Evolutionary conservation across 2,888 invertebrate species (phyloP).

Genomic region (Sinotaia quadrata): DNA sequence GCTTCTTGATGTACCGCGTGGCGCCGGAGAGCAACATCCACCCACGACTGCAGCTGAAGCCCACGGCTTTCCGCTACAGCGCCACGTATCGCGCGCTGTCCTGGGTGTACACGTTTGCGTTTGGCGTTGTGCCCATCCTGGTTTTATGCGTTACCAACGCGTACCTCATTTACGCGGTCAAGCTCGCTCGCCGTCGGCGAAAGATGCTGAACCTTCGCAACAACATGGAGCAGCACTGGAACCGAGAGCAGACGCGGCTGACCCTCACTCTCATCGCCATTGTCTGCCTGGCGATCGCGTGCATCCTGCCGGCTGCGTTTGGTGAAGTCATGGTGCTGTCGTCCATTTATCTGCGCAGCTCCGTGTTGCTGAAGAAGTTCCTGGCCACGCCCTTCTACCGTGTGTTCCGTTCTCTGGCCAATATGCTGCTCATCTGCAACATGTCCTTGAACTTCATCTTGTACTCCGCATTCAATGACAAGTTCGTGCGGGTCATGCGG

Average conservation of each 20-base stretch:
- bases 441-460: slow-evolving; percentile 66
- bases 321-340: slow-evolving; percentile 43
- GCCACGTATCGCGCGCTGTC: slow-evolving; percentile 43
- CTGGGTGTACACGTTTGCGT: slow-evolving; percentile 57
- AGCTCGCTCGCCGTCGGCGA: slow-evolving; percentile 48
- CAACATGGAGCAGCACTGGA: slow-evolving; percentile 55
- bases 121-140: slow-evolving; percentile 58
- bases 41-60: slow-evolving; percentile 31
- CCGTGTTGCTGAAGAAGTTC: slow-evolving; percentile 41
- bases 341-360: neutral
- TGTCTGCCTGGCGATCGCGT: slow-evolving; percentile 62
- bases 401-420: slow-evolving; percentile 53
- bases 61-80: slow-evolving; percentile 53
- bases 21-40: slow-evolving; percentile 9
- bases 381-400: slow-evolving; percentile 47
- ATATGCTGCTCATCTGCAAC: slow-evolving; percentile 61
- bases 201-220: slow-evolving; percentile 50
- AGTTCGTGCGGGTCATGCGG: slow-evolving; percentile 55
- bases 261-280: slow-evolving; percentile 65
- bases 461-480: slow-evolving; percentile 66
- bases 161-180: slow-evolving; percentile 58
- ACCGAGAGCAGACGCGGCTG: slow-evolving; percentile 53
- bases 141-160: slow-evolving; percentile 54
- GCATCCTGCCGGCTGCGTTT: slow-evolving; percentile 64
- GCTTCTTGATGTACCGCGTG: slow-evolving; percentile 55